These are phyloP conservation scores for Graphium colonna DNA, from an alignment of 2,888 invertebrate species.

Conservation along the genomic window DNA sequence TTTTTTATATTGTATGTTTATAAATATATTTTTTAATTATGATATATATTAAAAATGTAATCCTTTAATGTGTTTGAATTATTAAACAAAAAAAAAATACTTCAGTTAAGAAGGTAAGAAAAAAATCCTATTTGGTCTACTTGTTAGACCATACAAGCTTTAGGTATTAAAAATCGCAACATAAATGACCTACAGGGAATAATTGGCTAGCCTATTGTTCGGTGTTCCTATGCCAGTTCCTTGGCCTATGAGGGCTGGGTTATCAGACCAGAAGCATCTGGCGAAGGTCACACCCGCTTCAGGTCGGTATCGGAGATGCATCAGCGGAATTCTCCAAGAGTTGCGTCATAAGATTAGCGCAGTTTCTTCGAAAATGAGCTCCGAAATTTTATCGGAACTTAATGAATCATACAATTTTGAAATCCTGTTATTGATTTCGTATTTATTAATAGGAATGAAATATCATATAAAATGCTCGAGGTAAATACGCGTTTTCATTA, in stretches of 20 bases:
- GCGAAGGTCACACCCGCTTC: conserved; percentile 10
- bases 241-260: not conserved
- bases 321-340: conserved; percentile 14
- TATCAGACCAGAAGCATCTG: conserved; percentile 12
- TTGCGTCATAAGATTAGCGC: conserved; percentile 8
- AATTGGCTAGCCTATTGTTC: conserved; percentile 11
- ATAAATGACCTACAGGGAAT: conserved; percentile 6
- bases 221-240: conserved; percentile 8
- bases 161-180: conserved; percentile 10
- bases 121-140: too few relatives aligned
- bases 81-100: too few relatives aligned
- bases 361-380: not conserved
- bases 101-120: too few relatives aligned
- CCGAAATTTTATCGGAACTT: not conserved
- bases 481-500: too few relatives aligned
- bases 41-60: too few relatives aligned
- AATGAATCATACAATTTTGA: not conserved
- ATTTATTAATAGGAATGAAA: too few relatives aligned
- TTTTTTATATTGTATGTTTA: too few relatives aligned
- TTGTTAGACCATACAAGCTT: too few relatives aligned
- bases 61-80: too few relatives aligned
- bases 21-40: too few relatives aligned
- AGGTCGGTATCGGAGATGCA: conserved; percentile 6
- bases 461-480: too few relatives aligned
- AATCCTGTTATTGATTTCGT: not conserved